Base-by-base conservation (phyloP, 2,113 vertebrate species). In the Hirundichthys speculiger region DNA sequence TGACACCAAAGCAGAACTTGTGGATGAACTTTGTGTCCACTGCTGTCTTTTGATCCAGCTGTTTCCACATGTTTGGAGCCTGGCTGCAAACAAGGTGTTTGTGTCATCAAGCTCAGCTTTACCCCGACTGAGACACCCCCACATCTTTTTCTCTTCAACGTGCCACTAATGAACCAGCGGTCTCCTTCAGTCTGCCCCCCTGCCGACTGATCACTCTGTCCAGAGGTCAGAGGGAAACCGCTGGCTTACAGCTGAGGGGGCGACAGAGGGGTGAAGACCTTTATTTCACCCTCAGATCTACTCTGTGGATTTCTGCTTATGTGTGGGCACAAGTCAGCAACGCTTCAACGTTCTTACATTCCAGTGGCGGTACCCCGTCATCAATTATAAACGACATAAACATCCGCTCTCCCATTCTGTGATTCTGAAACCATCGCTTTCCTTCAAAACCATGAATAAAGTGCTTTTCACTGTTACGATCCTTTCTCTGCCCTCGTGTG, bases 301-400 rank as follows among this genome's bases (percentile, higher is more conserved):
- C 70, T 53, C 21, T 54, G 19, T 53, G 73, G n/a, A 64, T 59
- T 49, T 78, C 1, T 58, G 43, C 18, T 13, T 62, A 34, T 60
- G 50, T 52, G 52, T 0, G 52, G 50, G 24, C 66, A 41, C 63
- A 87, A 76, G 64, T 80, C 70, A 39, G 60, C 27, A 45, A 60
- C 19, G 18, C 47, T 81, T 87, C 68, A 42, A 55, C 69, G 61
- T 69, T 50, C 69, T 70, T 80, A 73, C 63, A 74, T 62, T 69
- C 63, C 18, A 1, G 55, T 13, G 34, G 56, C 65, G 18, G 38
- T 60, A 65, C 53, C 54, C 60, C 27, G n/a, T 24, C 58, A 55
- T 91, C 82, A 82, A 87, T 86, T 87, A 89, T 88, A 70, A 69
- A 90, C 87, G 65, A 66, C 76, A 82, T 68, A 75, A 79, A 79